A percentile compares a stretch with the other conserved stretches of the same genome.
phyloP scores from a whole-genome alignment of 2,888 invertebrate genomes.

The Eristalinus sepulchralis region DNA sequence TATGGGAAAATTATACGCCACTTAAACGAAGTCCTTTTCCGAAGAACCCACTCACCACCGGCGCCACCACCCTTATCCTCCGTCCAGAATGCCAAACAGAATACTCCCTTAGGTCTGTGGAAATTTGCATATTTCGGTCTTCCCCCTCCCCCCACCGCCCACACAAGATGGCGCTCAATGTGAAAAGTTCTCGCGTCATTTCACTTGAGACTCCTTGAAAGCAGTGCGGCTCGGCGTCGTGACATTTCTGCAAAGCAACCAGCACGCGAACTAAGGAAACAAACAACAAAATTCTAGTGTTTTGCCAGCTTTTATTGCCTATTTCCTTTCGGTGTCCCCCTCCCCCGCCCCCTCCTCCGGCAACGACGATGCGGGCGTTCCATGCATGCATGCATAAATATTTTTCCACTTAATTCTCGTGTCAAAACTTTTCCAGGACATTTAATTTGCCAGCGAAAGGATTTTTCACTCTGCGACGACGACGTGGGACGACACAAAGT shows the following conservation, averaged over 20 bases:
- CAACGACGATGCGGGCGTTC: slow-evolving; percentile 45
- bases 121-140: slow-evolving; percentile 53
- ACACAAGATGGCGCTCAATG: slow-evolving; percentile 19
- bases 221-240: slow-evolving; percentile 17
- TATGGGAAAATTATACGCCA: slow-evolving; percentile 56
- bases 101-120: slow-evolving; percentile 1
- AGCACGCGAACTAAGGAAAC: slow-evolving; percentile 64
- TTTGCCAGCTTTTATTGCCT: slow-evolving; percentile 64
- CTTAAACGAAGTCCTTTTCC: slow-evolving; percentile 32
- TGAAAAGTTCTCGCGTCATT: slow-evolving; percentile 20
- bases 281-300: slow-evolving; percentile 64
- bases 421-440: slow-evolving; percentile 72
- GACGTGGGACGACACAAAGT: not conserved
- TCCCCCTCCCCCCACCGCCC: slow-evolving; percentile 30
- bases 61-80: not conserved
- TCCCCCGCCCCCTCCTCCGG: too few relatives aligned
- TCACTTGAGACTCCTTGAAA: slow-evolving; percentile 38
- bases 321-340: slow-evolving; percentile 65
- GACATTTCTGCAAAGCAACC: slow-evolving; percentile 49
- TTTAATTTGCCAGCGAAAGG: slow-evolving; percentile 63
- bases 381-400: slow-evolving; percentile 70
- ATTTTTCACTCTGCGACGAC: slow-evolving; percentile 38
- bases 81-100: not conserved
- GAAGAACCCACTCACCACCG: slow-evolving; percentile 9
- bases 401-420: slow-evolving; percentile 72